Conservation (phyloP, 2,113 vertebrate species). For the Electrona antarctica region DNA sequence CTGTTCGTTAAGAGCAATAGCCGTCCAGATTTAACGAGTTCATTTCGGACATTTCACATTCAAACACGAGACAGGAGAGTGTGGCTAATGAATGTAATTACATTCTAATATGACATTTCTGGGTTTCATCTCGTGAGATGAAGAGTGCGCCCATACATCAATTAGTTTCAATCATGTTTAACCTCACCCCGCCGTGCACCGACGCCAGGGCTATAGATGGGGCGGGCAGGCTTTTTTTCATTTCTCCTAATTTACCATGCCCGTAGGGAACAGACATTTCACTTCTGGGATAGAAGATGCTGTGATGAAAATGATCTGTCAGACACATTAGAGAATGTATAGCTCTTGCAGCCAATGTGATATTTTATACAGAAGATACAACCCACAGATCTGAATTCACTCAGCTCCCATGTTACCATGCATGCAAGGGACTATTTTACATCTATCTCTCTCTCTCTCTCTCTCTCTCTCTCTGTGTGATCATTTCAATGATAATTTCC, state of each 20-base stretch:
- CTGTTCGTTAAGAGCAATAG: not conserved
- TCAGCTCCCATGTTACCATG: not conserved
- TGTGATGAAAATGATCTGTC: slow-evolving; percentile 64
- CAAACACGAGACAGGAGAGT: slow-evolving; percentile 33
- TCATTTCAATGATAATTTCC: slow-evolving; percentile 27
- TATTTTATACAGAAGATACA: slow-evolving; percentile 37
- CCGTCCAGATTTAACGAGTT: not conserved
- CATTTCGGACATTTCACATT: slow-evolving; percentile 22
- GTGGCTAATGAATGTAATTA: slow-evolving; percentile 57
- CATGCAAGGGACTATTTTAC: slow-evolving; percentile 17
- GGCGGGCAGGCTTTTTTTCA: slow-evolving; percentile 27
- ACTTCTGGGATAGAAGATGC: slow-evolving; percentile 56
- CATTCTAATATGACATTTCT: slow-evolving; percentile 55
- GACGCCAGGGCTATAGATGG: slow-evolving; percentile 1
- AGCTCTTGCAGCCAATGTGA: slow-evolving; percentile 28
- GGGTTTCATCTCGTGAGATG: slow-evolving; percentile 54
- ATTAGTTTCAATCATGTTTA: slow-evolving; percentile 64
- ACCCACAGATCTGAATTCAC: slow-evolving; percentile 24
- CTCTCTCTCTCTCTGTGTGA: not conserved
- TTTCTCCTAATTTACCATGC: slow-evolving; percentile 67
- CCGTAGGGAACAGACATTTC: slow-evolving; percentile 55
- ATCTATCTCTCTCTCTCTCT: not conserved
- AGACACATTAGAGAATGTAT: slow-evolving; percentile 53
- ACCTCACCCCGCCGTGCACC: slow-evolving; percentile 36
- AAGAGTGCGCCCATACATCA: slow-evolving; percentile 57